Percentiles rank a stretch among this genome's conserved stretches.
These are phyloP conservation scores for Sarotherodon lohbergeri DNA, from an alignment of 2,113 vertebrate species.

Conservation along the genomic window DNA sequence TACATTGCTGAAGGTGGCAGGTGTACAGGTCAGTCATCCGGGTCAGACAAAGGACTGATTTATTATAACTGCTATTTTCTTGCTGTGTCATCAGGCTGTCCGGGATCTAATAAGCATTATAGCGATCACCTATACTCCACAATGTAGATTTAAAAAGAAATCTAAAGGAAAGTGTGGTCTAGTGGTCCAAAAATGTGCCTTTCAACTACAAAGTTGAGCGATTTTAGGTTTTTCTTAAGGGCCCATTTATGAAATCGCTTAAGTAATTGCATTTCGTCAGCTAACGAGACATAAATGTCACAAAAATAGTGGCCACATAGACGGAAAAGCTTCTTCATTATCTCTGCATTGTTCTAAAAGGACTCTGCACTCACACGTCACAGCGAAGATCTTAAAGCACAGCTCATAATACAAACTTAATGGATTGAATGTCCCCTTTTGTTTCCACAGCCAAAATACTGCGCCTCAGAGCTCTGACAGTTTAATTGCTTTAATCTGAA, in stretches of 20 bases:
- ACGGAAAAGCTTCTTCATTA: constrained; percentile 1
- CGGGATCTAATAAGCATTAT: neutral
- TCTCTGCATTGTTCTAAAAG: neutral
- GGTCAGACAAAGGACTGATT: neutral
- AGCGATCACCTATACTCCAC: neutral
- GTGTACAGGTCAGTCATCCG: neutral
- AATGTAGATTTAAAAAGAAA: neutral
- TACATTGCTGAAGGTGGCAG: neutral
- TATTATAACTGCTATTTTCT: neutral
- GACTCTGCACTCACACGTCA: neutral
- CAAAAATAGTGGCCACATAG: neutral
- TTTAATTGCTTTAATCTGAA: constrained; percentile 45
- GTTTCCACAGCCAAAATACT: neutral
- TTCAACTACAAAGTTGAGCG: neutral
- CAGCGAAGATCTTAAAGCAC: neutral
- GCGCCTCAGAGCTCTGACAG: constrained; percentile 6
- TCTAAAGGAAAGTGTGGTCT: neutral
- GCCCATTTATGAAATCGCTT: neutral
- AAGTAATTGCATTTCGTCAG: neutral
- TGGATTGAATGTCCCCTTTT: constrained; percentile 24
- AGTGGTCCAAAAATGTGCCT: neutral
- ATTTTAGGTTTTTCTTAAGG: neutral
- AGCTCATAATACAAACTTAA: constrained; percentile 19
- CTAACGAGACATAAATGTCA: neutral
- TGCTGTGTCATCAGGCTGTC: neutral